A percentile compares a stretch with the other conserved stretches of the same genome.
Conservation (phyloP, 1,140 invertebrate genomes). For the Thaumetopoea pityocampa region DNA sequence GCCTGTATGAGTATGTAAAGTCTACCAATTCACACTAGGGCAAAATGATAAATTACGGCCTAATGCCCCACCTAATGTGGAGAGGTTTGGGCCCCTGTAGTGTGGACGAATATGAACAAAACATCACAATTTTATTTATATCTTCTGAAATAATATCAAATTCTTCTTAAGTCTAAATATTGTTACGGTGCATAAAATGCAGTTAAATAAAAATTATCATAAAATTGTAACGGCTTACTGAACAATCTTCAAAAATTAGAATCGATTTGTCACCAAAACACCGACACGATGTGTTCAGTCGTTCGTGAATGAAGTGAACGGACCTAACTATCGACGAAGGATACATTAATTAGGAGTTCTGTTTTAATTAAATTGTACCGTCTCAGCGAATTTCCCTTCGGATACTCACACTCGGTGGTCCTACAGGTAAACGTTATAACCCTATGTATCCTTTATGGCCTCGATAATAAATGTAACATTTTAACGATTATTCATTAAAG, state of each 20-base stretch:
- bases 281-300: constrained; percentile 28
- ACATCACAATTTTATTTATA: too few species aligned
- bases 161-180: too few species aligned
- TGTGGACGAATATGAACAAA: too few species aligned
- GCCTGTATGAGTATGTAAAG: too few species aligned
- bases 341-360: constrained; percentile 51
- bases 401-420: constrained; percentile 48
- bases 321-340: constrained; percentile 27
- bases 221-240: constrained; percentile 3
- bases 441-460: constrained; percentile 37
- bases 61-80: too few species aligned
- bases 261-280: constrained; percentile 14
- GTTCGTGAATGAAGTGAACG: constrained; percentile 23
- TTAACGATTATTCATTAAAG: constrained; percentile 33
- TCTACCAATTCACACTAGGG: too few species aligned
- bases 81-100: too few species aligned
- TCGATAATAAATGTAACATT: constrained; percentile 32
- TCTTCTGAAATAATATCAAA: too few species aligned
- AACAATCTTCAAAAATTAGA: not conserved
- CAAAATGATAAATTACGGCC: too few species aligned
- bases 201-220: too few species aligned
- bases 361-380: constrained; percentile 72
- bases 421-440: constrained; percentile 36
- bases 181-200: not conserved
- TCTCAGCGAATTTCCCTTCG: constrained; percentile 61